Base-by-base conservation (phyloP, 2,888 invertebrate species). In the Asteroscopus sphinx region DNA sequence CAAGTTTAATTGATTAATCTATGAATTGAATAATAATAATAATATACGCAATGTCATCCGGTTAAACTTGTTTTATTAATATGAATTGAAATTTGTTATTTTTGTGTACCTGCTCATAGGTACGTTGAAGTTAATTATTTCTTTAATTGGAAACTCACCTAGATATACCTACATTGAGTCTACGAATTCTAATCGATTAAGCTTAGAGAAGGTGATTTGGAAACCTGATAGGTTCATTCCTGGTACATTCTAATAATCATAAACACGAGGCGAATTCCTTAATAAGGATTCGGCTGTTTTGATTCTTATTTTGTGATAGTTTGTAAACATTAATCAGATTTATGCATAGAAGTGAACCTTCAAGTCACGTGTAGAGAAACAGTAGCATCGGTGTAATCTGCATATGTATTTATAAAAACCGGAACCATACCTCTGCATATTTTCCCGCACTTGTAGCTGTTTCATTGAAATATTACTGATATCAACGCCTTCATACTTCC, bases 401-500 rank as follows among this genome's bases (percentile, higher is more conserved):
- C 12, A 42, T 25, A 36, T 7, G 15, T 49, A 45, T 49, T 15
- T 33, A 45, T 21, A 36, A 57, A n/a, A 65, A 12, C 36, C 7
- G 28, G 36, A 65, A 47, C 32, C n/a, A 33, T 5, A 11, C 11
- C 17, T 37, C 21, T 15, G 42, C 1, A 5, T n/a, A 35, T 32
- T 64, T 47, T 47, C 17, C 26, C 17, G 26, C 35, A 46, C 7
- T 41, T 15, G 8, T 6, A 30, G 8, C 11, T 35, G 46, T 47
- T 52, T 52, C 8, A 42, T 37, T 30, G 33, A 42, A 51, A 36
- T 42, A 42, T n/a, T n/a, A 42, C 42, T 36, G 12, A 39, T 32
- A 21, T n/a, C 2, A 16, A 12, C 62, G 15, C 8, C 12, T 40
- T 6, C 7, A 17, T 53, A 40, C 26, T 28, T 17, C 35, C 26